Conservation (phyloP, 2,113 vertebrate genomes). For the Clarias gariepinus region DNA sequence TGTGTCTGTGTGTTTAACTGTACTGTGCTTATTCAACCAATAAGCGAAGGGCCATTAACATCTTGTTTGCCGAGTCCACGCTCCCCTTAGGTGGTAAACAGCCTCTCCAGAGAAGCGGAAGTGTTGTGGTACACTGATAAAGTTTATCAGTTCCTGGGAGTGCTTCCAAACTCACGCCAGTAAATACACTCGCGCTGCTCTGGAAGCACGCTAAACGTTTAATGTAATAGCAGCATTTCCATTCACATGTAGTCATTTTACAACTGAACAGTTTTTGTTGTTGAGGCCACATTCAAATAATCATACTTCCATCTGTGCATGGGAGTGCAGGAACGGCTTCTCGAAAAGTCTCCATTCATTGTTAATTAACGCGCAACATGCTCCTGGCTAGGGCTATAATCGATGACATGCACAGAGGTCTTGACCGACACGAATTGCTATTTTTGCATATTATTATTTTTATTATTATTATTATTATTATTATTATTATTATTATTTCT, state of each 20-base stretch:
- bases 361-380: not conserved
- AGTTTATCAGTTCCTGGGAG: constrained; percentile 70
- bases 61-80: not conserved
- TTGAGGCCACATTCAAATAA: constrained; percentile 11
- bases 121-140: constrained; percentile 72
- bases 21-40: not conserved
- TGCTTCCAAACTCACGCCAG: constrained; percentile 47
- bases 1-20: not conserved
- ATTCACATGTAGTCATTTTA: not conserved
- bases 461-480: not conserved
- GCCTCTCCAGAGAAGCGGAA: constrained; percentile 56
- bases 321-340: not conserved
- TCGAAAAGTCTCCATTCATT: constrained; percentile 28
- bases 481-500: constrained; percentile 3
- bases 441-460: not conserved
- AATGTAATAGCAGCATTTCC: not conserved
- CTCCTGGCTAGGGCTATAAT: not conserved
- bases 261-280: not conserved
- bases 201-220: not conserved
- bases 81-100: constrained; percentile 64
- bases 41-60: not conserved
- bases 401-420: not conserved
- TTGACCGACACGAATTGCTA: constrained; percentile 1
- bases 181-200: constrained; percentile 22
- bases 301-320: not conserved